These are phyloP conservation scores for Mimumesa dahlbomi DNA, from an alignment of 2,888 invertebrate genomes.

Conservation along the genomic window DNA sequence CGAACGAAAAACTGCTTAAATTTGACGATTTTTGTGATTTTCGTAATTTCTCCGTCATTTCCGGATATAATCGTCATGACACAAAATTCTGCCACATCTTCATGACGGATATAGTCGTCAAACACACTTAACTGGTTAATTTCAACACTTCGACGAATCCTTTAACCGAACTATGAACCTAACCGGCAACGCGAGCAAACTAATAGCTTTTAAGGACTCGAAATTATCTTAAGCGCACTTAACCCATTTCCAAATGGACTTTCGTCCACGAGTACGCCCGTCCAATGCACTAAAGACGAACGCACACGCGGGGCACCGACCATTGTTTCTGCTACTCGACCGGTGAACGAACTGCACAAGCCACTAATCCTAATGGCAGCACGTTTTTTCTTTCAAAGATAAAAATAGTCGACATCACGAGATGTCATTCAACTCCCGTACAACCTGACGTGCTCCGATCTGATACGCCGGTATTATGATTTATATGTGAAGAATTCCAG, in stretches of 20 bases:
- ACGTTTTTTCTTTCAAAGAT: conserved; percentile 48
- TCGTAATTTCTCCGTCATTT: too few species aligned
- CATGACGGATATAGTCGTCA: too few species aligned
- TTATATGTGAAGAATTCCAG: conserved; percentile 6
- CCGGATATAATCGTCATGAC: too few species aligned
- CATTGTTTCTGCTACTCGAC: conserved; percentile 69
- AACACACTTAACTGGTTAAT: too few species aligned
- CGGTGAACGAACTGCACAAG: conserved; percentile 66
- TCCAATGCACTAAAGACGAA: conserved; percentile 32
- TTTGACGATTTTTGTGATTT: too few species aligned
- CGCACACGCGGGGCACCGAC: conserved; percentile 50
- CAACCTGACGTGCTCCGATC: neutral
- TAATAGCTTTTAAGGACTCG: conserved; percentile 70
- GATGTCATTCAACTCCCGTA: conserved; percentile 33
- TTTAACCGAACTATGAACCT: conserved; percentile 37
- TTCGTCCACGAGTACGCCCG: conserved; percentile 61
- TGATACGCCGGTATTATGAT: neutral
- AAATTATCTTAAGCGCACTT: conserved; percentile 72
- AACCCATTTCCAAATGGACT: conserved; percentile 73
- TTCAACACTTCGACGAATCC: conserved; percentile 19
- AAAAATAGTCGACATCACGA: conserved; percentile 49
- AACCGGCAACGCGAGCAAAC: conserved; percentile 52
- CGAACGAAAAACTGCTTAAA: too few species aligned
- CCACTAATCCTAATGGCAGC: conserved; percentile 66
- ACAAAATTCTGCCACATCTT: too few species aligned